phyloP scores from a whole-genome alignment of 2,888 invertebrate genomes.

The Megaustenia siamemsis region DNA sequence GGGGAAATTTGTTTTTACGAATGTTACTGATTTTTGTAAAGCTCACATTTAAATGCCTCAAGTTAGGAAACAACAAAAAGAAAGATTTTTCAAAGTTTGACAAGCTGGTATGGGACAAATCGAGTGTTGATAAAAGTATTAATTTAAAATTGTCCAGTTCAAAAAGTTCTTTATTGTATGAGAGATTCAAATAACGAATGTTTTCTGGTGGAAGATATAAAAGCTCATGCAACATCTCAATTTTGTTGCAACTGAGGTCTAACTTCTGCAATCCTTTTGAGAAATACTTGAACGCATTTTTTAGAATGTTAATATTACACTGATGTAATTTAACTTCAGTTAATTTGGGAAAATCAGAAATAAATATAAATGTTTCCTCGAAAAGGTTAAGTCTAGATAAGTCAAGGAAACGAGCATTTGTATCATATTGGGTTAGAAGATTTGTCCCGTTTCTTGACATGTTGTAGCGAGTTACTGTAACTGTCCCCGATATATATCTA shows the following conservation, averaged over 20 bases:
- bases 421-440: no score
- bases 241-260: background rate
- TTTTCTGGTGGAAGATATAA: background rate
- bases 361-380: no score
- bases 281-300: background rate
- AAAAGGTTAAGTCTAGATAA: no score
- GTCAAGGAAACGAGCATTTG: no score
- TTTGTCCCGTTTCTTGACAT: no score
- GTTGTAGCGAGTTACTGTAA: no score
- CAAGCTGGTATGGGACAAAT: no score
- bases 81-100: background rate
- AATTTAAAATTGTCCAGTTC: no score
- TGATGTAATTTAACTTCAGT: background rate
- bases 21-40: background rate
- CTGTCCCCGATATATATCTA: no score
- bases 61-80: background rate
- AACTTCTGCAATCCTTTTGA: background rate
- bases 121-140: no score
- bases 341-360: background rate
- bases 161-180: no score
- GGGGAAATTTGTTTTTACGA: background rate
- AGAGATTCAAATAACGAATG: no score
- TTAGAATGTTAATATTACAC: background rate
- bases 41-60: background rate
- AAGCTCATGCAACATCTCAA: background rate